These are phyloP conservation scores for Cyanistes caeruleus DNA, from an alignment of 2,113 vertebrate genomes.

Conservation along the genomic window DNA sequence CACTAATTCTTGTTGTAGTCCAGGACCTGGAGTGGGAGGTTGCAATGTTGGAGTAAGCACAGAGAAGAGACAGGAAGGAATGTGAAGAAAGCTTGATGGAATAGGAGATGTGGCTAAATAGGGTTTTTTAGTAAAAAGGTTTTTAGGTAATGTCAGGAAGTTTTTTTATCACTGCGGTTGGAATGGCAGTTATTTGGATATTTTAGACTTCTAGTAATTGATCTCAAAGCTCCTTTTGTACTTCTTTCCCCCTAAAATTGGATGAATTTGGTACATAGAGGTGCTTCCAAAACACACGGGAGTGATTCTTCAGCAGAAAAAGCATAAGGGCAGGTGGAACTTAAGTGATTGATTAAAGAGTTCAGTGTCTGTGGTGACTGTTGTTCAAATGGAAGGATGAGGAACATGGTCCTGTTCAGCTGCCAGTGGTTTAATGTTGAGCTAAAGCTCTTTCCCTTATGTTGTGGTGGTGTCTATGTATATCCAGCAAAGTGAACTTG, in stretches of 20 bases:
- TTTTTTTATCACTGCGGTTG: not conserved
- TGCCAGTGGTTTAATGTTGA: not conserved
- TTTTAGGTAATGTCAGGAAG: not conserved
- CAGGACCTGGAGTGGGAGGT: not conserved
- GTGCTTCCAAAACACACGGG: not conserved
- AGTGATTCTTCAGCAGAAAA: not conserved
- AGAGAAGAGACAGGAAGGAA: not conserved
- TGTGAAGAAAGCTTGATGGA: not conserved
- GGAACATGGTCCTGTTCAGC: not conserved
- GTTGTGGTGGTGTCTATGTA: not conserved
- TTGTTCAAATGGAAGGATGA: not conserved
- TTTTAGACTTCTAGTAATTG: not conserved
- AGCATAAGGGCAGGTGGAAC: fast-evolving
- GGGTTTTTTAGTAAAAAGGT: not conserved
- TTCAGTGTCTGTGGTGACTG: not conserved
- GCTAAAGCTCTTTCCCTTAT: not conserved
- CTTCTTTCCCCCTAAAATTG: not conserved
- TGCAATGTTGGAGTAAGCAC: not conserved
- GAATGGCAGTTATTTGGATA: not conserved
- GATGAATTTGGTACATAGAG: not conserved
- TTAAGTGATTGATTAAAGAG: not conserved
- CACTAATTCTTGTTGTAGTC: not conserved
- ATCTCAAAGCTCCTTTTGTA: not conserved
- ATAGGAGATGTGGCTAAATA: not conserved
- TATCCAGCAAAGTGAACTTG: not conserved